Evolutionary conservation across 2,888 invertebrate genomes (phyloP), one percentile per base, ranked within the genome.

Genomic region (Coelogynopora nodosa): DNA sequence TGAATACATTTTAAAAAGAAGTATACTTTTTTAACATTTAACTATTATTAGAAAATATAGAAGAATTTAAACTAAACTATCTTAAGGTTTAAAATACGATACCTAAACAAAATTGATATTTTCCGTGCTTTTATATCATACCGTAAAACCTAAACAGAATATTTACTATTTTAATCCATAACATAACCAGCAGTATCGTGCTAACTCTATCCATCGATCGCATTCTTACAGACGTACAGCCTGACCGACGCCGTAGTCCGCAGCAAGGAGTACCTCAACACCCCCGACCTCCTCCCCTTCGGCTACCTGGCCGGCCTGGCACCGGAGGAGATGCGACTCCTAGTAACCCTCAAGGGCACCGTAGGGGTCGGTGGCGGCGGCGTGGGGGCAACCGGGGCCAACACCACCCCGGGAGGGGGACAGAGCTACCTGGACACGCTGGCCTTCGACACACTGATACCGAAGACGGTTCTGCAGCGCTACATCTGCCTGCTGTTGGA

Each of bases 401-500:
- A 94, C 67, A 93, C 93, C 91, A 91, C 91, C 27, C 30, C 31
- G 2, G 67, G 26, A 10, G 26, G 31, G 31, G 31, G 67, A 13
- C 27, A 31, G 27, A 31, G 31, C 23, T 31, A 67, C 90, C 95
- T 98, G 88, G 98, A 98, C 91, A 94, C 97, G 30, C 93, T 99
- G 89, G 96, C 97, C 5, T 97, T 98, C 91, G 97, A 98, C 92
- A 97, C 97, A 87, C 94, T 98, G 88, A 97, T 97, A 92, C 97
- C 98, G 89, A 96, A 97, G 93, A 96, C 97, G 90, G 96, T 97
- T 90, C 95, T 98, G 86, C 97, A 97, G 93, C 94, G 98, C 92
- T 95, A 96, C 90, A 94, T 96, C 82, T 94, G 95, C n/a, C 93
- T 97, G 86, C 93, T 99, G 88, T 94, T 95, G 85, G 97, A 98